A percentile compares a stretch with the other conserved stretches of the same genome.
Evolutionary conservation across 2,113 vertebrate species (phyloP).

Genomic region (Campylomormyrus numenius): DNA sequence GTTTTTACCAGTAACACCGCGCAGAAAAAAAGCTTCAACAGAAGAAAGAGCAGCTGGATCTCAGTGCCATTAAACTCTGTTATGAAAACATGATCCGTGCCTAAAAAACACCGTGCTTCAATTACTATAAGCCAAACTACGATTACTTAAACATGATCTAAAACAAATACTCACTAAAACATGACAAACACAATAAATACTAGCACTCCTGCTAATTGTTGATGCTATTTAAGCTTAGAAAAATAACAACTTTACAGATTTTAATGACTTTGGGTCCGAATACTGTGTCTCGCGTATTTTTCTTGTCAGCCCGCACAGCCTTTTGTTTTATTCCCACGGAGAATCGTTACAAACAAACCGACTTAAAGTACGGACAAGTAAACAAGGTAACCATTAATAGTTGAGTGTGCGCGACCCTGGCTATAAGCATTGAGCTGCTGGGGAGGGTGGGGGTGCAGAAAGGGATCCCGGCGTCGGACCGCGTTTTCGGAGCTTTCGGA

Average conservation of each 20-base stretch:
- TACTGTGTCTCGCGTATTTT: not conserved
- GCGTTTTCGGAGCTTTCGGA: not conserved
- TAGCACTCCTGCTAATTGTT: not conserved
- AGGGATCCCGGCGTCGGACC: not conserved
- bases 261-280: not conserved
- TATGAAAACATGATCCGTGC: not conserved
- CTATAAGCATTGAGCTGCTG: not conserved
- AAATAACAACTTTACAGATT: constrained; percentile 1
- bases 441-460: not conserved
- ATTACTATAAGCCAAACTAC: not conserved
- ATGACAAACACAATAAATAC: not conserved
- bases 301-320: not conserved
- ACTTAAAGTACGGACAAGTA: not conserved
- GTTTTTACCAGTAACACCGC: not conserved
- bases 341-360: not conserved
- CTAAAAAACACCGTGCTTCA: not conserved
- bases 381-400: not conserved
- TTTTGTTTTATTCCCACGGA: not conserved
- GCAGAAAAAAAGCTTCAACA: not conserved
- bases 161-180: not conserved
- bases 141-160: not conserved
- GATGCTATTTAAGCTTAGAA: not conserved
- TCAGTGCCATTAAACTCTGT: not conserved
- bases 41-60: not conserved
- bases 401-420: not conserved